phyloP scores from a whole-genome alignment of 2,113 vertebrate genomes.

The Platichthys stellatus region DNA sequence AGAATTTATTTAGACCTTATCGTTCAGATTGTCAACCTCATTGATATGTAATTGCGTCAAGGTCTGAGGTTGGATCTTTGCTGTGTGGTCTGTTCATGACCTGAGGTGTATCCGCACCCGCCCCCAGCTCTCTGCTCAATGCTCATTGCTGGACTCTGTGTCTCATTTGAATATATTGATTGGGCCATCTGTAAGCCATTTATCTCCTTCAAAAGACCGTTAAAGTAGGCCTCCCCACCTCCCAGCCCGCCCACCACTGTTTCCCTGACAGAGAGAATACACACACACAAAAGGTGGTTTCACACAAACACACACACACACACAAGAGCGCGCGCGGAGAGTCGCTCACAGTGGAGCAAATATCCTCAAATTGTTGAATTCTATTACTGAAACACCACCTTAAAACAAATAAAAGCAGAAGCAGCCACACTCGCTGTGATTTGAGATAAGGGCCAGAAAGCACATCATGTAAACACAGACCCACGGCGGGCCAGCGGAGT shows the following conservation, averaged over 20 bases:
- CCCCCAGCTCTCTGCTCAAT: constrained; percentile 46
- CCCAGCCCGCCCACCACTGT: constrained; percentile 75
- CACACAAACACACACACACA: constrained; percentile 13
- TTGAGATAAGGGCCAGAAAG: constrained; percentile 60
- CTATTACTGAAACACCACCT: constrained; percentile 44
- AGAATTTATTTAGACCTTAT: not conserved
- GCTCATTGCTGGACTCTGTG: constrained; percentile 74
- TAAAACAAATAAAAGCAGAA: constrained; percentile 50
- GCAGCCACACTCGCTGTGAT: constrained; percentile 48
- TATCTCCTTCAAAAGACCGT: constrained; percentile 85
- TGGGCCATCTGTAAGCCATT: constrained; percentile 87
- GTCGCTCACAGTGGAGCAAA: constrained; percentile 18
- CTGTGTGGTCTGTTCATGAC: constrained; percentile 60
- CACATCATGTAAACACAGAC: constrained; percentile 50
- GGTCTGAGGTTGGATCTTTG: constrained; percentile 27
- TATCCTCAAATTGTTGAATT: constrained; percentile 44
- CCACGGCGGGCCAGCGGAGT: constrained; percentile 31
- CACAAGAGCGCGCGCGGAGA: not conserved
- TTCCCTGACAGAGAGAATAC: constrained; percentile 64
- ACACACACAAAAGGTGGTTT: constrained; percentile 37
- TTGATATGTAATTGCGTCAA: constrained; percentile 22
- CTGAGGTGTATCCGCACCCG: constrained; percentile 44
- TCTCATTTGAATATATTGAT: constrained; percentile 88
- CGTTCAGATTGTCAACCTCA: constrained; percentile 1
- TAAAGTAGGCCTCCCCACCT: constrained; percentile 79